Base-by-base conservation (phyloP, 2,888 invertebrate genomes). In the Strigamia maritima region DNA sequence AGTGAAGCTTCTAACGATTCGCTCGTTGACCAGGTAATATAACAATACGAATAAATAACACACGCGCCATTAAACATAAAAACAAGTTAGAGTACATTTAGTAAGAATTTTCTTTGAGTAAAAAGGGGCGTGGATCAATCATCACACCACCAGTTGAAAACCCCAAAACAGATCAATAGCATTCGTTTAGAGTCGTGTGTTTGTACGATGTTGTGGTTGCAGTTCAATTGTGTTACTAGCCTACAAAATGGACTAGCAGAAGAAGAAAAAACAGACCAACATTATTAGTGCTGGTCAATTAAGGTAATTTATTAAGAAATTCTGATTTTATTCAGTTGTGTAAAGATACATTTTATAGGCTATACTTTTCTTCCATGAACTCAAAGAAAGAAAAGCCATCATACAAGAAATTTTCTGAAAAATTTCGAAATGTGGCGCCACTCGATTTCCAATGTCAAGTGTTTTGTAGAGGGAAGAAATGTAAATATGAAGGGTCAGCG, bases 401-500 rank as follows among this genome's bases (percentile, higher is more conserved):
- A 49, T 83, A 82, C 76, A 82, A 80, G 22, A 82, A 82, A 76
- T 65, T 87, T 3, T 84, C 85, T 1, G 86, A 87, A 81, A 83
- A 83, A 75, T 83, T 87, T 0, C 83, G 87, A 7, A 83, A 84
- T 44, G 80, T 85, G 16, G 84, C 94, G 0, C 93, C 94, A 0
- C 88, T 90, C 0, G 90, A 90, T 10, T 88, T 92, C 80, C 92
- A 92, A 84, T 94, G 94, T 84, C 91, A 92, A 49, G 89, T 94
- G 82, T 94, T 94, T 87, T 95, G 94, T 86, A 94, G 94, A 0
- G 95, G 95, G 0, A 87, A 90, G 49, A 89, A 91, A 80, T 95
- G 95, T 87, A 92, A 92, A 85, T 95, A 94, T 86, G 94, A 94
- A 85, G 89, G 88, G 82, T 89, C 90, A 0, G 89, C 90, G 79